Percentiles rank a stretch among this genome's conserved stretches.
These are phyloP conservation scores for Electrona antarctica DNA, from an alignment of 2,113 vertebrate species.

Conservation along the genomic window DNA sequence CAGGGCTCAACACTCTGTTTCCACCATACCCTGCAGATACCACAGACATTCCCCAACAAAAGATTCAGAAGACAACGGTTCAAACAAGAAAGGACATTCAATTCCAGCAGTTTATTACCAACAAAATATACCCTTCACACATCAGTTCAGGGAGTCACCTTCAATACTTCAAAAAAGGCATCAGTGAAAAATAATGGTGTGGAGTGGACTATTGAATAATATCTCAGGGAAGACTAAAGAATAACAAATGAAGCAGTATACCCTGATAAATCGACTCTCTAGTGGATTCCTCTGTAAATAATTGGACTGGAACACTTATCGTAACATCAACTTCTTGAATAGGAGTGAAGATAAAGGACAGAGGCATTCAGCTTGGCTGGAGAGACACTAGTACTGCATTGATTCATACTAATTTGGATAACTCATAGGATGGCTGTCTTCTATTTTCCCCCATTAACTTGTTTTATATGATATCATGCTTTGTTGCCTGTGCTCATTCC, in stretches of 20 bases:
- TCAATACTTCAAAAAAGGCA: slow-evolving; percentile 60
- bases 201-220: slow-evolving; percentile 41
- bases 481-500: slow-evolving; percentile 29
- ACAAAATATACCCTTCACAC: slow-evolving; percentile 62
- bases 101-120: slow-evolving; percentile 63
- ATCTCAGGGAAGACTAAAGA: slow-evolving; percentile 37
- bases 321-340: slow-evolving; percentile 49
- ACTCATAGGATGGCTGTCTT: slow-evolving; percentile 1
- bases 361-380: neutral
- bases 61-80: slow-evolving; percentile 50
- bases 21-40: neutral
- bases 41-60: slow-evolving; percentile 45
- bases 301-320: slow-evolving; percentile 55
- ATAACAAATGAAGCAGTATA: slow-evolving; percentile 40
- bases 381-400: neutral
- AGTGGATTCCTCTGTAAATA: slow-evolving; percentile 51
- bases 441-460: slow-evolving; percentile 12
- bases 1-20: slow-evolving; percentile 30
- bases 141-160: slow-evolving; percentile 66
- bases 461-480: slow-evolving; percentile 3
- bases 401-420: slow-evolving; percentile 24
- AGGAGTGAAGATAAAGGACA: neutral
- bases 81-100: slow-evolving; percentile 64
- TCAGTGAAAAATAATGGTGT: slow-evolving; percentile 44
- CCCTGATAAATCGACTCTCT: slow-evolving; percentile 51